Evolutionary conservation across 2,888 invertebrate species (phyloP), one percentile per base, ranked within the genome.

Genomic region (Volucella zonaria): DNA sequence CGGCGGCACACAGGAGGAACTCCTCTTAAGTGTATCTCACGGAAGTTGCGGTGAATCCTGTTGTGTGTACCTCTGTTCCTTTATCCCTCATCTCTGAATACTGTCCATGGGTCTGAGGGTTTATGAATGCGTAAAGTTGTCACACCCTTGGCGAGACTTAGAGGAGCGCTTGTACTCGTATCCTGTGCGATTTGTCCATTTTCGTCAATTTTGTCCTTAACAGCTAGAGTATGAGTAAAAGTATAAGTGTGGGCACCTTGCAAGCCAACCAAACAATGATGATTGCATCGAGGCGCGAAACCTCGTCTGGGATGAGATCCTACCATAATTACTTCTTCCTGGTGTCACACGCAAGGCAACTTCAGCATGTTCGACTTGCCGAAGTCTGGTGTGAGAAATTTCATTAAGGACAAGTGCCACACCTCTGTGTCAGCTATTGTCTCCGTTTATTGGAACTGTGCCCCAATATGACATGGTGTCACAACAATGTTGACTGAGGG

Each of bases 401-500:
- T 83, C 83, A 83, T 83, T 83, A 83, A 54, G 75, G 54, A 31
- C 70, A 67, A 83, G 70, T 75, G 70, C 54, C 56, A 49, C 42
- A 10, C 2, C 10, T 18, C 1, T 14, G 40, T 12, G 15, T 9
- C 42, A 43, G 49, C n/a, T 62, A 31, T 49, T 61, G 79, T 59
- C 59, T 54, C 56, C 9, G 15, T 58, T 42, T 71, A 70, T 62
- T 52, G 23, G 64, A 49, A 64, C 56, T 4, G 31, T 51, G 56
- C 76, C 14, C 66, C 66, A 52, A 12, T 73, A 43, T 77, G 85
- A 85, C 85, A 81, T 64, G 62, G 76, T 85, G 85, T 85, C 85
- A 85, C 76, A 85, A 73, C 85, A 85, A 76, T 85, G 85, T 85
- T 81, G 81, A 89, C 90, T 89, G 89, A 89, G 89, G 91, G 90